These are phyloP conservation scores for Euleptes europaea DNA, from an alignment of 2,113 vertebrate species.

Conservation along the genomic window DNA sequence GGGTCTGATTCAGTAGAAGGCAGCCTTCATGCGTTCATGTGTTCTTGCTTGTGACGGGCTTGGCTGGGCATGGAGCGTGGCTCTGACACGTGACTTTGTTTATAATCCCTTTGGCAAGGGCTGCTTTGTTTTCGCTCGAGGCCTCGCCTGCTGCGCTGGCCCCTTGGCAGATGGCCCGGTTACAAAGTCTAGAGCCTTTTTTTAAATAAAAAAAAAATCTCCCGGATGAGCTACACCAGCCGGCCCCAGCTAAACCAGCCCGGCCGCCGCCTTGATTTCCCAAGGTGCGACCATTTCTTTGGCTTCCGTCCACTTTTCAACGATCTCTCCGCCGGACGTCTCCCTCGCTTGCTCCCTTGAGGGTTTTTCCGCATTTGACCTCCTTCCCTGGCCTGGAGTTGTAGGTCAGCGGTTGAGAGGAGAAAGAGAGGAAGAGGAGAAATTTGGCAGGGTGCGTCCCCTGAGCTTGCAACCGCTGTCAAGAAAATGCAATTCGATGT, in stretches of 20 bases:
- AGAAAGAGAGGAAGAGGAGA: background rate
- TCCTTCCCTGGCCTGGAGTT: background rate
- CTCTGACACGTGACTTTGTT: slow-evolving; percentile 7
- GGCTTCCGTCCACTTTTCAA: background rate
- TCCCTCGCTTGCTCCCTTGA: background rate
- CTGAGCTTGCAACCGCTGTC: background rate
- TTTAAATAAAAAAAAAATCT: no score
- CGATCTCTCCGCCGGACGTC: background rate
- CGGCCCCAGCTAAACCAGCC: no score
- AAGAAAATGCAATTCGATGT: background rate
- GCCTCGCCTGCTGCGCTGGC: background rate
- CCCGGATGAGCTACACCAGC: background rate
- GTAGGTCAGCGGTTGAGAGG: slow-evolving; percentile 7
- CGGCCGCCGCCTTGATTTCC: background rate
- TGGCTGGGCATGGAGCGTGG: background rate
- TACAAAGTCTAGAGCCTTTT: background rate
- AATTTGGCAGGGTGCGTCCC: background rate
- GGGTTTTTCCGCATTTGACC: background rate
- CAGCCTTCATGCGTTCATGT: no score
- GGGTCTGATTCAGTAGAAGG: no score
- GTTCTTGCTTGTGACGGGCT: background rate
- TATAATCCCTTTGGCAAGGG: slow-evolving; percentile 5
- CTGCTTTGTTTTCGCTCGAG: slow-evolving; percentile 1
- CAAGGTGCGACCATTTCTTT: background rate
- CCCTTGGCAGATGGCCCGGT: background rate